phyloP scores from a whole-genome alignment of 2,113 vertebrate genomes.

The Pampusana beccarii region DNA sequence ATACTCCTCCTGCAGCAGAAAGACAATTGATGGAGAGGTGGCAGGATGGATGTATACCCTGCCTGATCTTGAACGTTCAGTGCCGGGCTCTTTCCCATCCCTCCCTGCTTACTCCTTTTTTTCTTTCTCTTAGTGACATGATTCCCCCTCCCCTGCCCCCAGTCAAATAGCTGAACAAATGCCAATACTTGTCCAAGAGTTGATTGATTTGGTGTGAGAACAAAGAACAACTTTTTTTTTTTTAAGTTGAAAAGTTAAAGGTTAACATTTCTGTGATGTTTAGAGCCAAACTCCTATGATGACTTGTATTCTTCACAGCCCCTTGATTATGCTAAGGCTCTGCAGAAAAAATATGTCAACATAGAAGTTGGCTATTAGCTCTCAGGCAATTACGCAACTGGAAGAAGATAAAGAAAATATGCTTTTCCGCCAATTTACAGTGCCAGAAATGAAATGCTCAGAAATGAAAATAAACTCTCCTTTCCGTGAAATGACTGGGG shows the following conservation, averaged over 20 bases:
- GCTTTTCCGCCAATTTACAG: background rate
- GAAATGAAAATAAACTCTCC: slow-evolving; percentile 27
- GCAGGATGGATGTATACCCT: background rate
- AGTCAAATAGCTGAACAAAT: background rate
- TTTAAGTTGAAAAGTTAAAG: background rate
- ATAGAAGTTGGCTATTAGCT: background rate
- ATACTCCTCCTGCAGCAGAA: background rate
- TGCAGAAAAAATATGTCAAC: background rate
- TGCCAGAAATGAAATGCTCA: slow-evolving; percentile 3
- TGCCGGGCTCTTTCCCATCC: background rate
- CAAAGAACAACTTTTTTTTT: background rate
- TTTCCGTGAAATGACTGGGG: background rate
- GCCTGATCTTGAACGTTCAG: background rate
- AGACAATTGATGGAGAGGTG: background rate
- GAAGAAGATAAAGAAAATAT: slow-evolving; percentile 43
- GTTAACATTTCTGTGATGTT: background rate
- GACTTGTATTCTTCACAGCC: background rate
- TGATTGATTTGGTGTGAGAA: background rate
- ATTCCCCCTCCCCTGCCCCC: background rate
- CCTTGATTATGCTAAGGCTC: background rate
- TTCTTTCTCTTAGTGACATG: background rate
- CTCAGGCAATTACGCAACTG: slow-evolving; percentile 19
- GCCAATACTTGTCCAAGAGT: background rate
- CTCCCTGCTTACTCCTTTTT: background rate
- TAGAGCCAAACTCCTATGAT: background rate